A percentile compares a stretch with the other conserved stretches of the same genome.
Evolutionary conservation across 2,888 invertebrate species (phyloP).

Genomic region (Dolichomitus sp.): DNA sequence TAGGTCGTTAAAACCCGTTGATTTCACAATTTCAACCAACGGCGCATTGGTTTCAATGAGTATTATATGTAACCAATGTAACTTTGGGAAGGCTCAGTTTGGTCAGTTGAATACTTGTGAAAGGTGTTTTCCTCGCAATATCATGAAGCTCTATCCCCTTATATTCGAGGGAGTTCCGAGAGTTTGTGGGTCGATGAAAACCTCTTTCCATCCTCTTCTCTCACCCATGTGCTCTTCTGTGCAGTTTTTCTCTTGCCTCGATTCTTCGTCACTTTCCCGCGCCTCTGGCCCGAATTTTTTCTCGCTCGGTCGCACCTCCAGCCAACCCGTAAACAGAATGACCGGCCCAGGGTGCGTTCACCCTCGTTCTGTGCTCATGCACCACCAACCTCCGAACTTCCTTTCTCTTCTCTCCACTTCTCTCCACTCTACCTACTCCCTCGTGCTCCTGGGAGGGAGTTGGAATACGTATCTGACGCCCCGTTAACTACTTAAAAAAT

Average conservation of each 20-base stretch:
- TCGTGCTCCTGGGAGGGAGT: slow-evolving; percentile 17
- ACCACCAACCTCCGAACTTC: neutral
- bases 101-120: slow-evolving; percentile 1
- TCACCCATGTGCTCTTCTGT: slow-evolving; percentile 26
- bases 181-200: slow-evolving; percentile 65
- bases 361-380: slow-evolving; percentile 42
- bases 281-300: slow-evolving; percentile 19
- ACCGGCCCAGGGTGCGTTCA: slow-evolving; percentile 58
- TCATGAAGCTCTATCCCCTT: slow-evolving; percentile 27
- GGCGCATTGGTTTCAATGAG: slow-evolving; percentile 1
- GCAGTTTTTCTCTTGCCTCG: slow-evolving; percentile 55
- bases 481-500: slow-evolving; percentile 25
- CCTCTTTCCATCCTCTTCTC: slow-evolving; percentile 49
- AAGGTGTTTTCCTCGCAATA: slow-evolving; percentile 1
- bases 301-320: slow-evolving; percentile 22
- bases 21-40: neutral
- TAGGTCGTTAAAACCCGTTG: slow-evolving; percentile 34
- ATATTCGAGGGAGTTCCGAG: slow-evolving; percentile 30
- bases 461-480: slow-evolving; percentile 17
- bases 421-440: slow-evolving; percentile 27
- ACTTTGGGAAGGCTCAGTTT: neutral
- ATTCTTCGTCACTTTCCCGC: slow-evolving; percentile 56
- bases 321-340: slow-evolving; percentile 42
- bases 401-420: neutral
- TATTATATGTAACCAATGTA: neutral